Evolutionary conservation across 2,888 invertebrate genomes (phyloP).

Genomic region (Xanthorhoe designata): DNA sequence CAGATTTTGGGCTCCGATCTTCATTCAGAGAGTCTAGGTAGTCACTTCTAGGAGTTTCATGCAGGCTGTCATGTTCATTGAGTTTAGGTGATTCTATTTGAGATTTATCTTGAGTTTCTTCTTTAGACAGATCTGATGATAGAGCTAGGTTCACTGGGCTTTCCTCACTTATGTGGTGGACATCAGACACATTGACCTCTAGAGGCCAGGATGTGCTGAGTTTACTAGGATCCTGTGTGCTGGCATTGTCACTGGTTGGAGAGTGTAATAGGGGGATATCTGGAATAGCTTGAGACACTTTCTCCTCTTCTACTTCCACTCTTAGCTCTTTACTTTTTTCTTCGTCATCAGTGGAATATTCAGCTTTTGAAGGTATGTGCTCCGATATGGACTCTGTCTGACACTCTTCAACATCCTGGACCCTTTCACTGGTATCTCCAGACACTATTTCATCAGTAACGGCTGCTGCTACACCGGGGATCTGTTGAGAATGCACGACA

Average conservation of each 20-base stretch:
- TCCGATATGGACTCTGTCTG: slow-evolving; percentile 78
- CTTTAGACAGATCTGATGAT: slow-evolving; percentile 71
- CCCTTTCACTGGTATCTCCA: slow-evolving; percentile 54
- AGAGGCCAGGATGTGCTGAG: slow-evolving; percentile 69
- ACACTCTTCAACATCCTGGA: slow-evolving; percentile 60
- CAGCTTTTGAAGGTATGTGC: slow-evolving; percentile 72
- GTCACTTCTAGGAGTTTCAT: slow-evolving; percentile 65
- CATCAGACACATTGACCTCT: slow-evolving; percentile 66
- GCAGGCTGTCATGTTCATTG: slow-evolving; percentile 50
- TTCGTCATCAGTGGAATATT: slow-evolving; percentile 65
- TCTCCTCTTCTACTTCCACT: slow-evolving; percentile 54
- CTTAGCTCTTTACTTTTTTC: slow-evolving; percentile 54
- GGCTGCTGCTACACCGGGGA: slow-evolving; percentile 64
- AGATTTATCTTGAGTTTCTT: slow-evolving; percentile 52
- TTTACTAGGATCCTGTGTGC: slow-evolving; percentile 61
- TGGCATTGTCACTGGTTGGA: slow-evolving; percentile 58
- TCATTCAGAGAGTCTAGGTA: slow-evolving; percentile 75
- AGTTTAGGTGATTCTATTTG: slow-evolving; percentile 44
- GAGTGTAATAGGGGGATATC: slow-evolving; percentile 55
- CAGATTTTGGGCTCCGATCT: slow-evolving; percentile 55
- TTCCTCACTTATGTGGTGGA: slow-evolving; percentile 73
- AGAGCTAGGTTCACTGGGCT: slow-evolving; percentile 72
- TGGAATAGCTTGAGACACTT: slow-evolving; percentile 56
- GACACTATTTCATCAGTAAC: slow-evolving; percentile 57
- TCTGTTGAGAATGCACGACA: slow-evolving; percentile 83